Percentiles rank a stretch among this genome's conserved stretches.
Evolutionary conservation across 23 tunicate species (phyloP).

Genomic region (Halocynthia roretzi): DNA sequence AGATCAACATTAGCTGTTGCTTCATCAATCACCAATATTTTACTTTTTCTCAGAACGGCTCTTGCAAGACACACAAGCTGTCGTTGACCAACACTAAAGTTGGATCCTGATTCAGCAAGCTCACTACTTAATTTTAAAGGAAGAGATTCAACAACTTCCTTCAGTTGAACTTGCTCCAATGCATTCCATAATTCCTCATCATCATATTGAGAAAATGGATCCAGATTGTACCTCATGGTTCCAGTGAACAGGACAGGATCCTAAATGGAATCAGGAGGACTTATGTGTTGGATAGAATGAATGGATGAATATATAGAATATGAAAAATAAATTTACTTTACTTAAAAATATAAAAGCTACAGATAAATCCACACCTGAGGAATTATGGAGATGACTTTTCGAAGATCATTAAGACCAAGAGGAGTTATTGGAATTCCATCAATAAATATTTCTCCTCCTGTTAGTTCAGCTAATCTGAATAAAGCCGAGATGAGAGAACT

Average conservation of each 20-base stretch:
- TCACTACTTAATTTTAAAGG: slow-evolving; percentile 40
- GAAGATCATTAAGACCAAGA: slow-evolving; percentile 37
- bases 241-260: slow-evolving; percentile 83
- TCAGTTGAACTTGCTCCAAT: slow-evolving; percentile 52
- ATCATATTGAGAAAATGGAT: slow-evolving; percentile 41
- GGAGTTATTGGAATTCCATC: slow-evolving; percentile 43
- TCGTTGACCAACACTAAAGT: slow-evolving; percentile 87
- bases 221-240: slow-evolving; percentile 62
- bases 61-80: slow-evolving; percentile 89
- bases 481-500: slow-evolving; percentile 63
- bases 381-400: slow-evolving; percentile 46
- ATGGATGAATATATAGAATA: too few species aligned
- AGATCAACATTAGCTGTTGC: slow-evolving; percentile 93
- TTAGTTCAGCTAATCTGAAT: slow-evolving; percentile 43
- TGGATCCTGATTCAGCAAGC: slow-evolving; percentile 66
- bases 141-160: slow-evolving; percentile 28
- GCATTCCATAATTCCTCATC: slow-evolving; percentile 72
- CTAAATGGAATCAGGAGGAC: slow-evolving; percentile 6
- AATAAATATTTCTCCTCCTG: slow-evolving; percentile 37
- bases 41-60: slow-evolving; percentile 64
- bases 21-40: slow-evolving; percentile 79
- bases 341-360: too few species aligned
- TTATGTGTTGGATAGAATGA: too few species aligned
- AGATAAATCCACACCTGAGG: not conserved
- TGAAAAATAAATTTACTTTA: too few species aligned